A percentile compares a stretch with the other conserved stretches of the same genome.
Evolutionary conservation across 2,797 vertebrate species (phyloP).

Genomic region (Balearica regulorum): DNA sequence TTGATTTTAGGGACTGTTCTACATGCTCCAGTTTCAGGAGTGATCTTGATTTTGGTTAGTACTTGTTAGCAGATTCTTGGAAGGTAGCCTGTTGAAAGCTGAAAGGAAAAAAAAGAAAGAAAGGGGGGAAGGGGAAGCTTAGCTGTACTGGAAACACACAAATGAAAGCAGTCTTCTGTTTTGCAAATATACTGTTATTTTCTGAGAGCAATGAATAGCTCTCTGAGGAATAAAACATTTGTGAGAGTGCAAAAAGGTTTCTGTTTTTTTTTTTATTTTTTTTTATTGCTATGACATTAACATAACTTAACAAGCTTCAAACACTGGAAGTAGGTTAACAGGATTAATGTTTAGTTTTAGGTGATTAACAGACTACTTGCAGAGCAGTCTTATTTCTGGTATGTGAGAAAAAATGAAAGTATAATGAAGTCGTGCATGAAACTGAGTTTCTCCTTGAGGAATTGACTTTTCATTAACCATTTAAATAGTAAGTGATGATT

Average conservation of each 20-base stretch:
- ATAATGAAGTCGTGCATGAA: slow-evolving; percentile 33
- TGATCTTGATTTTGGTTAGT: neutral
- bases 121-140: neutral
- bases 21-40: neutral
- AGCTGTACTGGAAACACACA: neutral
- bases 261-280: neutral
- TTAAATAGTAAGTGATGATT: slow-evolving; percentile 43
- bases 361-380: slow-evolving; percentile 43
- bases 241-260: neutral
- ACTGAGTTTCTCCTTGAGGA: neutral
- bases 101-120: neutral
- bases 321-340: slow-evolving; percentile 27
- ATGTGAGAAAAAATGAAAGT: slow-evolving; percentile 41
- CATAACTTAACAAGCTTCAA: slow-evolving; percentile 24
- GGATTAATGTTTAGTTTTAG: slow-evolving; percentile 41
- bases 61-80: slow-evolving; percentile 29
- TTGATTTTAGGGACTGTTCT: neutral
- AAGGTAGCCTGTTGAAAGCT: neutral
- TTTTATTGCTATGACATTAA: slow-evolving; percentile 29
- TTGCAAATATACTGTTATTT: neutral
- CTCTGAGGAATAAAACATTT: neutral
- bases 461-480: slow-evolving; percentile 17
- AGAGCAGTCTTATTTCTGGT: neutral
- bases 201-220: neutral
- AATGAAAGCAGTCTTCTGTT: slow-evolving; percentile 21